Evolutionary conservation across 1,140 invertebrate genomes (phyloP).

Genomic region (Drosophila simulans): DNA sequence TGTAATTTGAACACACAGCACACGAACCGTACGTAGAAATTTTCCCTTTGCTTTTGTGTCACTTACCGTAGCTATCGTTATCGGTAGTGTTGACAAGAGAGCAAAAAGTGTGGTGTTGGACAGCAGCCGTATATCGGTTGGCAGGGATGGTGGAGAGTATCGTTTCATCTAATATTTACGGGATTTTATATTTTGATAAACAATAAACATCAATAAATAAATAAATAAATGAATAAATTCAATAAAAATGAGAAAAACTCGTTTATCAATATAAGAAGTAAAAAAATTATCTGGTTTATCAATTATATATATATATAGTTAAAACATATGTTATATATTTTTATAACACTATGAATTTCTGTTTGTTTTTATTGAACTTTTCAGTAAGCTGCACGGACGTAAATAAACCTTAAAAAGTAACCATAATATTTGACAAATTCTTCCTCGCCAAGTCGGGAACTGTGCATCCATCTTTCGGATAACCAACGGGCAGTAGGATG

Average conservation of each 20-base stretch:
- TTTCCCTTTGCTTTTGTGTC: slow-evolving; percentile 28
- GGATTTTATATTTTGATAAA: background rate
- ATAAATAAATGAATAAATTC: no score
- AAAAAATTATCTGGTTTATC: no score
- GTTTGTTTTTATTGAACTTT: background rate
- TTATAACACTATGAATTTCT: no score
- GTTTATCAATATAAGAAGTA: no score
- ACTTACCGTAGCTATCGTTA: background rate
- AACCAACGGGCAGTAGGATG: slow-evolving; percentile 93
- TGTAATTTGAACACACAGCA: slow-evolving; percentile 7
- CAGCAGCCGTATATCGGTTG: background rate
- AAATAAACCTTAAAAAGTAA: slow-evolving; percentile 54
- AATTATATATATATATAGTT: no score
- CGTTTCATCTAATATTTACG: background rate
- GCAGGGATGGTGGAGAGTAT: background rate
- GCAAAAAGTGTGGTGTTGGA: background rate
- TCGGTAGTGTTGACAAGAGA: background rate
- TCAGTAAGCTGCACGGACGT: background rate
- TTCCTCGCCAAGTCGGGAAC: slow-evolving; percentile 93
- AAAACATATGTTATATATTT: no score
- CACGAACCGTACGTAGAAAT: slow-evolving; percentile 8
- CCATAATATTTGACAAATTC: slow-evolving; percentile 89
- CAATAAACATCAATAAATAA: no score
- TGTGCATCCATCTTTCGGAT: slow-evolving; percentile 90
- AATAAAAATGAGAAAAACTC: no score